phyloP scores from a whole-genome alignment of 1,140 invertebrate species.

The roundworm (Caenorhabditis elegans) region WBcel235 BX284602.5:8709501-8710000 shows the following conservation, averaged over 20 bases:
- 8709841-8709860: background rate
- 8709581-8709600: background rate
- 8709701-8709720: background rate
- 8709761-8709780: background rate
- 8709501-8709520: background rate
- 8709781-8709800: background rate
- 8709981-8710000: background rate
- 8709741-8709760: background rate
- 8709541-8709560: background rate
- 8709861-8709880: background rate
- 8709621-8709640: background rate
- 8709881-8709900: background rate
- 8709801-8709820: background rate
- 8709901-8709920: too few relatives aligned
- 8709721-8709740: background rate
- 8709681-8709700: too few relatives aligned
- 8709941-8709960: background rate
- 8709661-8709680: too few relatives aligned
- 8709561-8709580: background rate
- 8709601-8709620: background rate
- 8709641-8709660: background rate
- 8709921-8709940: background rate
- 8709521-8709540: background rate
- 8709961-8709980: background rate
- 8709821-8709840: background rate